Conservation (phyloP, 2,113 vertebrate species). For the Lampris megalopsis region DNA sequence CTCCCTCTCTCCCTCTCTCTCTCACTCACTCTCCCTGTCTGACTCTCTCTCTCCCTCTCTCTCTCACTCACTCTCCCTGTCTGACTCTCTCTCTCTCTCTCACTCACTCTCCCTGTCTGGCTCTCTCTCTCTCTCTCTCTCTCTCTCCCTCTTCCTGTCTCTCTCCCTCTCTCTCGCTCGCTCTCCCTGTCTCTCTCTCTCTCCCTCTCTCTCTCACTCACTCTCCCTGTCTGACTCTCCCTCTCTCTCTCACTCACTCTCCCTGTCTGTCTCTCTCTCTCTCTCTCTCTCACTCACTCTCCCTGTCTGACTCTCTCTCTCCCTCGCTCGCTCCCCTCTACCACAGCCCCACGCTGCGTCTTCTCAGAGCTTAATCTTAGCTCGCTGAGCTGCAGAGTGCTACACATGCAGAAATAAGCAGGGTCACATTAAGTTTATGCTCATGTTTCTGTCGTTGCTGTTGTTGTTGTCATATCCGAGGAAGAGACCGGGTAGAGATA, state of each 20-base stretch:
- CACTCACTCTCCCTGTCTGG: too few relatives aligned
- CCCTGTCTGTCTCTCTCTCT: slow-evolving; percentile 3
- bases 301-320: not conserved
- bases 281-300: slow-evolving; percentile 11
- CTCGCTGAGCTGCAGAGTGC: slow-evolving; percentile 63
- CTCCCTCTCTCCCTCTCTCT: too few relatives aligned
- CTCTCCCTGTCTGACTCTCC: slow-evolving; percentile 14
- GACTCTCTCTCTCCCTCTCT: too few relatives aligned
- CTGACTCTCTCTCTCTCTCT: too few relatives aligned
- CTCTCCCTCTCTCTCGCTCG: not conserved
- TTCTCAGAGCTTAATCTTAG: slow-evolving; percentile 65
- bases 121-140: not conserved
- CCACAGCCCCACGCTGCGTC: slow-evolving; percentile 36
- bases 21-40: too few relatives aligned
- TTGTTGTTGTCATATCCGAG: slow-evolving; percentile 27
- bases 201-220: slow-evolving; percentile 6
- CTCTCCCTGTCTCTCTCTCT: slow-evolving; percentile 11
- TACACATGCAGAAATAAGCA: slow-evolving; percentile 56
- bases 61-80: too few relatives aligned
- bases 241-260: slow-evolving; percentile 8
- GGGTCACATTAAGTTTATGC: slow-evolving; percentile 70
- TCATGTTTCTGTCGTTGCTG: slow-evolving; percentile 52
- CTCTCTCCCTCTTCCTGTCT: not conserved
- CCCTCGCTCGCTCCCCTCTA: not conserved
- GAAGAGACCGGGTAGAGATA: slow-evolving; percentile 36